A percentile compares a stretch with the other conserved stretches of the same genome.
Conservation (phyloP, 23 tunicate species). For the Styela clava region DNA sequence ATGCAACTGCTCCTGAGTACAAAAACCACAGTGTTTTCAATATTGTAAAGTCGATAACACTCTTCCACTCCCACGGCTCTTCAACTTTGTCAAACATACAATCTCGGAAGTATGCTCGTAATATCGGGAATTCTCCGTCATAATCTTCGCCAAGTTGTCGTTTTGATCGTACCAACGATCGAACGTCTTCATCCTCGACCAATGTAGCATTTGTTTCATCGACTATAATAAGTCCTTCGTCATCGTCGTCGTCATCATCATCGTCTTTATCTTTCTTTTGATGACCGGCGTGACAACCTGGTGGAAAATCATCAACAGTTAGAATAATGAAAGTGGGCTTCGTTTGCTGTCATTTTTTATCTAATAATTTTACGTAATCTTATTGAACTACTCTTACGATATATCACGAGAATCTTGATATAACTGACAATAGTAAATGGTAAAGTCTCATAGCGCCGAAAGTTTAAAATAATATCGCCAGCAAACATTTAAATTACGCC, state of each 20-base stretch:
- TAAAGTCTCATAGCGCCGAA: too few species aligned
- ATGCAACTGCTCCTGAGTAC: constrained; percentile 11
- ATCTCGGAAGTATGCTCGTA: constrained; percentile 27
- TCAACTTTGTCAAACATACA: constrained; percentile 32
- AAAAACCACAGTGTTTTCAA: constrained; percentile 49
- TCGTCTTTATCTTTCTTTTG: neutral
- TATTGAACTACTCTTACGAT: too few species aligned
- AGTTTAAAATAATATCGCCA: too few species aligned
- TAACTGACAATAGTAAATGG: too few species aligned
- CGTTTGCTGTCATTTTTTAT: too few species aligned
- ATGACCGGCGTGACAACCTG: neutral
- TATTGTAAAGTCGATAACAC: constrained; percentile 46
- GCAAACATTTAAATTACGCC: too few species aligned
- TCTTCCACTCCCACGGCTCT: constrained; percentile 49
- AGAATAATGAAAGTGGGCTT: too few species aligned
- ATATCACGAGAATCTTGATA: too few species aligned
- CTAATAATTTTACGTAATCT: too few species aligned
- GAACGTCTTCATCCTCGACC: neutral
- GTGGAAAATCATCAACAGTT: too few species aligned
- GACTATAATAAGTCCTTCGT: neutral
- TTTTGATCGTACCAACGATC: neutral
- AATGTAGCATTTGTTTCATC: neutral
- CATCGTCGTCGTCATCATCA: neutral
- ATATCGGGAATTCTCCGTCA: constrained; percentile 5
- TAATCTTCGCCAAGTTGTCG: constrained; percentile 11